Base-by-base conservation (phyloP, 2,888 invertebrate genomes). In the Creontiades dilutus region DNA sequence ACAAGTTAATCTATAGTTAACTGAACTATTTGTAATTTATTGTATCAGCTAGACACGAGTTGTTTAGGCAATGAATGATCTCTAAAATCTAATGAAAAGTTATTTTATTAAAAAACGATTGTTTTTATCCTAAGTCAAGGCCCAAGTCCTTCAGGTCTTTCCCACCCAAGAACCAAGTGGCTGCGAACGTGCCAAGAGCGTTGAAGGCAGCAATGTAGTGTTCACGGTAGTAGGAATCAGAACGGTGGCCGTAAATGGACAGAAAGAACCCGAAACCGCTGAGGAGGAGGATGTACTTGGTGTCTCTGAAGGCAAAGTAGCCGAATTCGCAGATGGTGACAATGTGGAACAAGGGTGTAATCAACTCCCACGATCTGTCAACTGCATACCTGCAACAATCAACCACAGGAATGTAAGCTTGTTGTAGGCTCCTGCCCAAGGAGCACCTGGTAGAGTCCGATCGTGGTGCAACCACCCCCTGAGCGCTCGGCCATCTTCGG, bases 91-190 rank as follows among this genome's bases (percentile, higher is more conserved):
- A n/a, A n/a, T n/a, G n/a, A n/a, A n/a, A n/a, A n/a, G n/a, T n/a
- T n/a, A n/a, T n/a, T n/a, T n/a, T n/a, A n/a, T n/a, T n/a, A n/a
- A n/a, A n/a, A n/a, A n/a, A n/a, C n/a, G n/a, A n/a, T n/a, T n/a
- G n/a, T n/a, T 12, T 47, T 28, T 81, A 48, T 48, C 55, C 19
- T 2, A 82, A 23, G 27, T 47, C 27, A 27, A 82, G 52, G 23
- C 82, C 82, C 23, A 82, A 23, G 27, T 85, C 85, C 37, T 61
- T 37, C 2, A 85, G 28, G 16, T 85, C 85, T 61, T 85, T 85
- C 11, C 85, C 85, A 4, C 57, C 85, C 1, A 85, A 16, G 61
- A 61, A 85, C 61, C 57, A 55, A 16, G 37, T 19, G 57, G 27
- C n/a, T 16, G 47, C 23, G 37, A 85, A 85, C 14, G 61, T 12